Base-by-base conservation (phyloP, 2,888 invertebrate species). In the Diogma glabrata region DNA sequence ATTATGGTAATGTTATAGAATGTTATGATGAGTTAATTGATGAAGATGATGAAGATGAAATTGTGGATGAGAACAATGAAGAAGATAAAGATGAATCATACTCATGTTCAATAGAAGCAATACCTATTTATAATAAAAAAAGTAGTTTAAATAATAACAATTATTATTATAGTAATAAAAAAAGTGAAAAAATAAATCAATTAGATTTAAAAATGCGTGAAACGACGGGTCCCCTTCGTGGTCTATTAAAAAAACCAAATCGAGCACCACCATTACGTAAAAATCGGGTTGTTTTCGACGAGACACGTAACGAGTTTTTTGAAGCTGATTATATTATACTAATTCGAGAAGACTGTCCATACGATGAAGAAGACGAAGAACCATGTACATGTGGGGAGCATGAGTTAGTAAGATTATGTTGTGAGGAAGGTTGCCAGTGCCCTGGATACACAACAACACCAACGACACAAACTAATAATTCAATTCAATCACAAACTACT, bases 251-350 rank as follows among this genome's bases (percentile, higher is more conserved):
- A 71, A 84, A 85, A 63, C 77, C 81, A 54, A 83, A 84, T 53
- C 74, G 77, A 51, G 77, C 74, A 58, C 82, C 81, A 64, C 68
- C 75, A 54, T 67, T 74, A 53, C 82, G 81, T 60, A 85, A 84
- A 63, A 80, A 89, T 67, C 79, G 88, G 52, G 91, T 91, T 20
- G 82, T 88, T 50, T 91, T 91, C 64, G 88, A 91, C 65, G 91
- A 91, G 72, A 87, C 82, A 62, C 80, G 86, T 50, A 91, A 91
- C 71, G 87, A 89, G 67, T 90, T 89, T 71, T 90, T 91, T 67
- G 91, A 91, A 61, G 90, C 91, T 49, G 90, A 91, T 71, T 91
- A 91, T 64, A 90, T 91, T 63, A 91, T 91, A 61, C 76, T 90
- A 56, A 89, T 91, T 56, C 81, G 90, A 54, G 90, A 91, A 65